Evolutionary conservation across 2,888 invertebrate genomes (phyloP), one percentile per base, ranked within the genome.

Genomic region (Diabrotica balteata): DNA sequence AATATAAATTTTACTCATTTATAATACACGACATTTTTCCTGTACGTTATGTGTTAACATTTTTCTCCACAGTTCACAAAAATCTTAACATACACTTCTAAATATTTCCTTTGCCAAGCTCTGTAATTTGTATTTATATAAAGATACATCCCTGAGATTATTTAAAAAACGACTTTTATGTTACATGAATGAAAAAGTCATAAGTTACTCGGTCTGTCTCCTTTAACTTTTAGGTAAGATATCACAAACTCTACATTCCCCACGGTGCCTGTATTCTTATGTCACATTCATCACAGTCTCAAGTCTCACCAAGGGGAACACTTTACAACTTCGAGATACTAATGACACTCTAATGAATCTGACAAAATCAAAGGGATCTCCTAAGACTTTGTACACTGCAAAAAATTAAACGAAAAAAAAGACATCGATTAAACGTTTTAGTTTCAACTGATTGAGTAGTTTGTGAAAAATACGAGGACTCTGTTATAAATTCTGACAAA

Each of bases 311-410:
- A 47, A 63, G 63, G 47, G 49, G 55, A 47, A 55, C 63, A 63
- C 54, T 63, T 55, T 47, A 46, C 49, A 54, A 42, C 63, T 57
- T 63, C 43, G 57, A 57, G 57, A 57, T 63, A 63, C 63, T 63
- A 57, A 63, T 51, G 57, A 63, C 32, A 11, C 63, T 57, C 55
- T 63, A 63, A 63, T 63, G 63, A 63, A 57, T 57, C 63, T 50
- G 50, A 44, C 42, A 42, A 50, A 54, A 63, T 63, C 55, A 63
- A 63, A 63, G 51, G 63, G 22, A 57, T 54, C 55, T 8, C 32
- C 17, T n/a, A 54, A 46, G 54, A 8, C 46, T 11, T 32, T 32
- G 7, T 57, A 57, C 55, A 57, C 55, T 57, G 55, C 44, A 11
- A 44, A 57, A 57, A 43, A 43, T 43, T 43, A 32, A 32, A 32